Conservation (phyloP, 2,797 vertebrate species). For the Helarctos malayanus region DNA sequence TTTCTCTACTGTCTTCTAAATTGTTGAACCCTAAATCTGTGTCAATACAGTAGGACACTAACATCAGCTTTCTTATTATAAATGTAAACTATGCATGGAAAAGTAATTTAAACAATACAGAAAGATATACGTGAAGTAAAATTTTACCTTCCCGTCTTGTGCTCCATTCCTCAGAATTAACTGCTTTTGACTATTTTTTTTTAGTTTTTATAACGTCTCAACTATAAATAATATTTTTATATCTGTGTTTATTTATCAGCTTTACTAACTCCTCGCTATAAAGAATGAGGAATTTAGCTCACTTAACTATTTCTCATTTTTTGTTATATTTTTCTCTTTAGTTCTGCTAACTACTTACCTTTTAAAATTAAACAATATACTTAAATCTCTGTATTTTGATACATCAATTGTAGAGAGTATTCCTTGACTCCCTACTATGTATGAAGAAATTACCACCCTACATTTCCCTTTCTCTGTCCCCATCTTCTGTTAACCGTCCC, state of each 20-base stretch:
- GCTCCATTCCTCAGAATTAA: neutral
- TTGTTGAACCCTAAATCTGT: neutral
- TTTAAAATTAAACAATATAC: constrained; percentile 55
- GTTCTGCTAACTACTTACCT: neutral
- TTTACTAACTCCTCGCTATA: neutral
- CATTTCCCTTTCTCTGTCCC: neutral
- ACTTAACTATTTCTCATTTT: neutral
- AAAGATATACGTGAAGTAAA: neutral
- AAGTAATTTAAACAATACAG: constrained; percentile 23
- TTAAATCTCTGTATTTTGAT: constrained; percentile 1
- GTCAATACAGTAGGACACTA: neutral
- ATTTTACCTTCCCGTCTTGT: neutral
- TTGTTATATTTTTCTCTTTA: constrained; percentile 16
- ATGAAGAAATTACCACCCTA: constrained; percentile 22
- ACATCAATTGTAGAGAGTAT: neutral
- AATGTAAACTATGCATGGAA: neutral
- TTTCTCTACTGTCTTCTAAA: constrained; percentile 58
- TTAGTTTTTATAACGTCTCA: neutral
- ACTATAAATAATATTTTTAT: constrained; percentile 35
- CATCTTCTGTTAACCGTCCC: neutral
- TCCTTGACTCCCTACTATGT: neutral
- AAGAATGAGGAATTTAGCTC: neutral
- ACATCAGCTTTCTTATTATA: neutral
- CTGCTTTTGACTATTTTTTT: neutral
- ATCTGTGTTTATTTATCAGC: neutral